Evolutionary conservation across 2,888 invertebrate species (phyloP).

Genomic region (Noctua fimbriata): DNA sequence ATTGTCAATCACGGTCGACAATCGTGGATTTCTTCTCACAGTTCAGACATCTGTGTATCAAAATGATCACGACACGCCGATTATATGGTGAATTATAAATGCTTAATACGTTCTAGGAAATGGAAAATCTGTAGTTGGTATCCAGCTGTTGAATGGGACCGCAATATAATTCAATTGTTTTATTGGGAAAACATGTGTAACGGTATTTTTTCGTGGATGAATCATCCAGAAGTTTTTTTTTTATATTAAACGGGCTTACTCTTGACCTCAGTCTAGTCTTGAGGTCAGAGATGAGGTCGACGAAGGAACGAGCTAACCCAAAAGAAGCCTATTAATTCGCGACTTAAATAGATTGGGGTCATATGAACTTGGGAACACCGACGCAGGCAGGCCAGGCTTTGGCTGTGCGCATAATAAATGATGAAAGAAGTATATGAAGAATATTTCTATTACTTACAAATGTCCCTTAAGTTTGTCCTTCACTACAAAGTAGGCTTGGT

Average conservation of each 20-base stretch:
- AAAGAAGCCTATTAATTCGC: no score
- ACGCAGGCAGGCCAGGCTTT: no score
- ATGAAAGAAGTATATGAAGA: no score
- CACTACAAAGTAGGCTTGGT: background rate
- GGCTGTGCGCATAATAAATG: no score
- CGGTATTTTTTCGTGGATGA: background rate
- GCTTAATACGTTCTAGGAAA: constrained; percentile 40
- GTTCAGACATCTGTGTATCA: constrained; percentile 14
- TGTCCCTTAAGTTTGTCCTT: no score
- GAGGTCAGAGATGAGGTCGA: no score
- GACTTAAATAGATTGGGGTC: no score
- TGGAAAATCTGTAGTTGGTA: constrained; percentile 5
- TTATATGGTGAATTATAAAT: constrained; percentile 36
- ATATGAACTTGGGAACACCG: no score
- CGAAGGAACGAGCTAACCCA: no score
- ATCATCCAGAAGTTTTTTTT: background rate
- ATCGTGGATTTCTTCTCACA: constrained; percentile 48
- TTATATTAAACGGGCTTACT: no score
- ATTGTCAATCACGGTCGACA: constrained; percentile 29
- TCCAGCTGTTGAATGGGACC: background rate
- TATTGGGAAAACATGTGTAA: background rate
- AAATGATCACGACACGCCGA: constrained; percentile 36
- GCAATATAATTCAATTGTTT: constrained; percentile 26
- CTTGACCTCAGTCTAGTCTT: no score
- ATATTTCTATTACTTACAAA: background rate